Evolutionary conservation across 2,888 invertebrate species (phyloP).

Genomic region (Sepiola atlantica): DNA sequence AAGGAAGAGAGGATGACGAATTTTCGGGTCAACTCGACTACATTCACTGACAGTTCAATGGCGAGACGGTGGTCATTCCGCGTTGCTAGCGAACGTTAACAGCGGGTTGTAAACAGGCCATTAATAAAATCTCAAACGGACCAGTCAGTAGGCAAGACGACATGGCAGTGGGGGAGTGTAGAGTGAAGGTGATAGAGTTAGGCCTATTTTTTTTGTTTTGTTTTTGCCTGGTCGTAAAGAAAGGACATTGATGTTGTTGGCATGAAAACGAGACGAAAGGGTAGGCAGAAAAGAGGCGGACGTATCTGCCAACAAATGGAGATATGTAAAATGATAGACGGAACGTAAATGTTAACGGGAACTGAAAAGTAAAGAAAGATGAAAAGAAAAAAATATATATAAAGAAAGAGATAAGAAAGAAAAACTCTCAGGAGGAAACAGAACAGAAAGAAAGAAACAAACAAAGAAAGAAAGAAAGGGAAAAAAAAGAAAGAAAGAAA

Average conservation of each 20-base stretch:
- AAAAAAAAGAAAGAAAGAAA: background rate
- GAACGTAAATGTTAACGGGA: background rate
- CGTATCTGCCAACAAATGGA: background rate
- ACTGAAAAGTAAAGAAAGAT: background rate
- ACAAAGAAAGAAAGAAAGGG: background rate
- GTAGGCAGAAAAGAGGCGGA: background rate
- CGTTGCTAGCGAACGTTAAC: conserved; percentile 32
- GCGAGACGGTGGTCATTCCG: background rate
- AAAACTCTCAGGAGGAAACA: too few relatives aligned
- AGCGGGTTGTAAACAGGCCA: background rate
- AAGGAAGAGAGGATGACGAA: background rate
- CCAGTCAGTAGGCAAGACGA: background rate
- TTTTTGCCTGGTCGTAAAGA: background rate
- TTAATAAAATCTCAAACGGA: background rate
- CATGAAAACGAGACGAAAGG: background rate
- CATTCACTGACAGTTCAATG: conserved; percentile 32
- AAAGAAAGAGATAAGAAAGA: too few relatives aligned
- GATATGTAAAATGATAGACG: background rate
- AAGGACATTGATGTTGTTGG: conserved; percentile 4
- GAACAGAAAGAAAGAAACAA: background rate
- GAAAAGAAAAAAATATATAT: background rate
- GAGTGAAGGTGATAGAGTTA: background rate
- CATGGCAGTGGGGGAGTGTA: background rate
- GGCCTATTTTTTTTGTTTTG: background rate
- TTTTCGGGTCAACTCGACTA: conserved; percentile 20